These are phyloP conservation scores for Opisthograptis luteolata DNA, from an alignment of 2,888 invertebrate genomes.

Conservation along the genomic window DNA sequence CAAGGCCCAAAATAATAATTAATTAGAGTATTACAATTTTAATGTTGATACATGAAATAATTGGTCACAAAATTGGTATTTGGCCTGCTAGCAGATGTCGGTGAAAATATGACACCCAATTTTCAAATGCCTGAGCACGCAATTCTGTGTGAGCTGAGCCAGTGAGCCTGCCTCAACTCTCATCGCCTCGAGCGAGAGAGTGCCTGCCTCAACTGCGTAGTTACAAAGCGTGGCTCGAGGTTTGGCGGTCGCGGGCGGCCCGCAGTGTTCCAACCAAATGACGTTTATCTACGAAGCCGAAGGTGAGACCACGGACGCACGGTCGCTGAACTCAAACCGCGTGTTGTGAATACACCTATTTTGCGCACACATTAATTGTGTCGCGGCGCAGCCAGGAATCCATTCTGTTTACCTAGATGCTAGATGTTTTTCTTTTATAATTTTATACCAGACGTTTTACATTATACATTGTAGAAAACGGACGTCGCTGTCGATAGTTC, in stretches of 20 bases:
- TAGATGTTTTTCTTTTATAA: conserved; percentile 7
- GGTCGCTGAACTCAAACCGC: conserved; percentile 71
- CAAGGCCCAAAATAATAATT: too few relatives aligned
- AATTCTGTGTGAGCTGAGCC: not conserved
- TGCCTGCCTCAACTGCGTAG: conserved; percentile 63
- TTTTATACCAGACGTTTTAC: not conserved
- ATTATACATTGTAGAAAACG: not conserved
- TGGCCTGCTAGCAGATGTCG: too few relatives aligned
- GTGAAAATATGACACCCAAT: not conserved
- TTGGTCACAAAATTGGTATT: too few relatives aligned
- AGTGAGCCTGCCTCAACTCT: conserved; percentile 23
- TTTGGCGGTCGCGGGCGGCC: conserved; percentile 41
- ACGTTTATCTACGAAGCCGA: conserved; percentile 80
- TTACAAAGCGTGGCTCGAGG: conserved; percentile 44
- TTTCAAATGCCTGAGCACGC: not conserved
- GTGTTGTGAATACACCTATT: conserved; percentile 67
- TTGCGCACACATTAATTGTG: conserved; percentile 52
- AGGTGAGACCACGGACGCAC: conserved; percentile 77
- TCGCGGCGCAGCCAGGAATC: conserved; percentile 53
- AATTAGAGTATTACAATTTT: too few relatives aligned
- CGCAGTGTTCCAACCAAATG: conserved; percentile 64
- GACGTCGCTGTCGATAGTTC: too few relatives aligned
- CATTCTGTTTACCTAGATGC: conserved; percentile 38
- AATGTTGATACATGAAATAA: too few relatives aligned
- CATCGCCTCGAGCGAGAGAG: not conserved